These are phyloP conservation scores for Epinotia brunnichana DNA, from an alignment of 2,888 invertebrate species.

Conservation along the genomic window DNA sequence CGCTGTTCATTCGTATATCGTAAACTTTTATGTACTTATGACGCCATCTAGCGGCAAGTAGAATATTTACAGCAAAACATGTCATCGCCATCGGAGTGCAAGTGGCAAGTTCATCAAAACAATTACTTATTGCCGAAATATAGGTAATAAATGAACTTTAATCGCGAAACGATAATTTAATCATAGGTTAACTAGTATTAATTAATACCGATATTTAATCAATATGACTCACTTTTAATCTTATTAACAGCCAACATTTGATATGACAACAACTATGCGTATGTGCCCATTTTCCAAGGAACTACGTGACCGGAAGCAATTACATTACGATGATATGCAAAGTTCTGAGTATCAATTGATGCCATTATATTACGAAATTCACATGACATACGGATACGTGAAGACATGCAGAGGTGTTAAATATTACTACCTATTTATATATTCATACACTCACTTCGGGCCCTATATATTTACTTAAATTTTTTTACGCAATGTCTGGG, in stretches of 20 bases:
- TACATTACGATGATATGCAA: conserved; percentile 69
- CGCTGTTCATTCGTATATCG: too few species aligned
- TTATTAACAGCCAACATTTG: background rate
- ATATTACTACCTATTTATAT: conserved; percentile 5
- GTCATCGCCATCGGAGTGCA: background rate
- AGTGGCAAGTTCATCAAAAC: background rate
- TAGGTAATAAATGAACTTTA: background rate
- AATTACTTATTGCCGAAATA: background rate
- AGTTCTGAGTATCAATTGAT: conserved; percentile 67
- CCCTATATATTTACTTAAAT: background rate
- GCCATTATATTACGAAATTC: conserved; percentile 67
- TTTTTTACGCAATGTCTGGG: too few species aligned
- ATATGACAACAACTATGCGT: conserved; percentile 19
- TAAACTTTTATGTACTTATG: background rate
- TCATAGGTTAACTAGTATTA: background rate
- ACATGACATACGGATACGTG: conserved; percentile 71
- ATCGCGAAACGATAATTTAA: background rate
- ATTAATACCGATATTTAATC: background rate
- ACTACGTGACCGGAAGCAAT: conserved; percentile 76
- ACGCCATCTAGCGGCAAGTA: conserved; percentile 37
- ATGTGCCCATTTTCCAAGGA: conserved; percentile 57
- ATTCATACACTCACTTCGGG: conserved; percentile 22
- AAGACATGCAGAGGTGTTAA: conserved; percentile 54
- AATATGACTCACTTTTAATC: conserved; percentile 1
- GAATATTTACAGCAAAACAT: background rate